These are phyloP conservation scores for Notiomystis cincta DNA, from an alignment of 2,113 vertebrate species.

Conservation along the genomic window DNA sequence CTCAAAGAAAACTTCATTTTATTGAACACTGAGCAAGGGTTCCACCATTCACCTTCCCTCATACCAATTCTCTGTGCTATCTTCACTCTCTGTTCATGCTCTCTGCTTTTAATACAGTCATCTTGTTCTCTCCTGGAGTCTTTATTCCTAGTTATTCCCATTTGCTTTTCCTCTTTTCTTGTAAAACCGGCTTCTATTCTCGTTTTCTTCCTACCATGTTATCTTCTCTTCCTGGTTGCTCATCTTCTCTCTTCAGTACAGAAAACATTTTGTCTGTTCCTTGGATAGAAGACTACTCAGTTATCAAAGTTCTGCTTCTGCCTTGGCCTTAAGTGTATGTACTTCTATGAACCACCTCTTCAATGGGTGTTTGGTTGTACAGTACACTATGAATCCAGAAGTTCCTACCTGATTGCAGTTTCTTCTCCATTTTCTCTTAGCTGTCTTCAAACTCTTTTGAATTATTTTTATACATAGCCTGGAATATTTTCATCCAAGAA, in stretches of 20 bases:
- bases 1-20: not conserved
- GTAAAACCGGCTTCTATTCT: not conserved
- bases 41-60: not conserved
- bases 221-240: not conserved
- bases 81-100: not conserved
- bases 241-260: not conserved
- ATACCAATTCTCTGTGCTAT: not conserved
- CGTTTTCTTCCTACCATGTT: not conserved
- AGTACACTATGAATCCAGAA: not conserved
- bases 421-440: not conserved
- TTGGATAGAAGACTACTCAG: not conserved
- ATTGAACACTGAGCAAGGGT: not conserved
- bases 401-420: not conserved
- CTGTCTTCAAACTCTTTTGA: not conserved
- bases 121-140: not conserved
- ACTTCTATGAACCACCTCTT: not conserved
- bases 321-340: not conserved
- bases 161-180: not conserved
- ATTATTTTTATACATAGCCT: not conserved
- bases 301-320: not conserved
- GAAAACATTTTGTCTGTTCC: not conserved
- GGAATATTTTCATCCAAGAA: not conserved
- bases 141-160: not conserved
- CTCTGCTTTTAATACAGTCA: not conserved
- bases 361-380: accelerated